Conservation (phyloP, 2,888 invertebrate genomes). For the Amiota minor region DNA sequence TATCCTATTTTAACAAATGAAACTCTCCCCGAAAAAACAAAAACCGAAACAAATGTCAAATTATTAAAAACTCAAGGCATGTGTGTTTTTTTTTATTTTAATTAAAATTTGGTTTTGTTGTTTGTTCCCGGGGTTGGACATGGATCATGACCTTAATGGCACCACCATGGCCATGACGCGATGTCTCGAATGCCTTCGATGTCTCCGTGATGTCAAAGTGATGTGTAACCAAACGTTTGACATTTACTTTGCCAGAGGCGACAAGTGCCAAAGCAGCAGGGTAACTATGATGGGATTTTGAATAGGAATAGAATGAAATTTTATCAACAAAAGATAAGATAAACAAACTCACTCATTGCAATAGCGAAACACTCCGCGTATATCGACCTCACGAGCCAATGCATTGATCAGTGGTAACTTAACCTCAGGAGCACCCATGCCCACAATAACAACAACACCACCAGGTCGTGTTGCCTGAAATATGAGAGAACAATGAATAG, state of each 20-base stretch:
- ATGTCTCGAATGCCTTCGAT: conserved; percentile 86
- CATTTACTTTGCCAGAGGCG: conserved; percentile 83
- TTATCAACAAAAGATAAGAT: conserved; percentile 64
- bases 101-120: conserved; percentile 69
- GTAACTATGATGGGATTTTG: conserved; percentile 77
- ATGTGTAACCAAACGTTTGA: conserved; percentile 88
- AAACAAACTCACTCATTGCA: conserved; percentile 80
- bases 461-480: conserved; percentile 88
- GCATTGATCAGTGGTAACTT: conserved; percentile 88
- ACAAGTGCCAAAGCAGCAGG: conserved; percentile 85
- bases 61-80: too few species aligned
- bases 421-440: conserved; percentile 86
- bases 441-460: conserved; percentile 89
- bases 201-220: conserved; percentile 85
- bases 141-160: conserved; percentile 94
- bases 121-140: conserved; percentile 76
- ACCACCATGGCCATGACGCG: conserved; percentile 81
- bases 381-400: conserved; percentile 89
- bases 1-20: too few species aligned
- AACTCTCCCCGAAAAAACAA: too few species aligned
- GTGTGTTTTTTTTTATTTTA: not conserved
- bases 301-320: not conserved
- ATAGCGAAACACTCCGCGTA: conserved; percentile 94
- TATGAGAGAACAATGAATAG: conserved; percentile 35
- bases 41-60: too few species aligned